Evolutionary conservation across 2,797 vertebrate genomes (phyloP).

Genomic region (Catamblyrhynchus diadema): DNA sequence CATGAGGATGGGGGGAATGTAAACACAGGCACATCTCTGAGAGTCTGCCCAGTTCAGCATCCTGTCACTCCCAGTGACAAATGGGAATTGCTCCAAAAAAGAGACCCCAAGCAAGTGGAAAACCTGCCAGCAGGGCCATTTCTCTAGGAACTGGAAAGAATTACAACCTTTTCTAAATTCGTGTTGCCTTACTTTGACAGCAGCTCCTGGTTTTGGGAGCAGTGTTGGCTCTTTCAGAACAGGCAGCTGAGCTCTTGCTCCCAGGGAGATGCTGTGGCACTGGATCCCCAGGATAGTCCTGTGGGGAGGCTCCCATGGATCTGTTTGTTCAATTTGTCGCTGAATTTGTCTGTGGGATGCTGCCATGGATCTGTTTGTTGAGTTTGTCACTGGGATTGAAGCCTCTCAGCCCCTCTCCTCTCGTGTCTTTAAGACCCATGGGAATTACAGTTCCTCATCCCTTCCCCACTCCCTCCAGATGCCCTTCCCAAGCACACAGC

Average conservation of each 20-base stretch:
- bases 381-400: not conserved
- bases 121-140: not conserved
- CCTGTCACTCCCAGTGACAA: not conserved
- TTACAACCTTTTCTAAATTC: not conserved
- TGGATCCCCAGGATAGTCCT: not conserved
- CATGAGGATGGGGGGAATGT: not conserved
- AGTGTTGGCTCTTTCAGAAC: not conserved
- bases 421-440: not conserved
- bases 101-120: not conserved
- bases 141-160: rapidly evolving
- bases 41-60: not conserved
- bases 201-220: not conserved
- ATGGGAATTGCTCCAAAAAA: not conserved
- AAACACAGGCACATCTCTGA: not conserved
- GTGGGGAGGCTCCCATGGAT: not conserved
- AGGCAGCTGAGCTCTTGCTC: not conserved
- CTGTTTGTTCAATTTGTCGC: not conserved
- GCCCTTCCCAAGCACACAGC: not conserved
- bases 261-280: not conserved
- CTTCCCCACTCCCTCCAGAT: not conserved
- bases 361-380: not conserved
- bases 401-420: not conserved
- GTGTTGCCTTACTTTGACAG: rapidly evolving
- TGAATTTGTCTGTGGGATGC: not conserved
- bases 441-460: not conserved